phyloP scores from a whole-genome alignment of 2,888 invertebrate species.

The Ophion ellenae region DNA sequence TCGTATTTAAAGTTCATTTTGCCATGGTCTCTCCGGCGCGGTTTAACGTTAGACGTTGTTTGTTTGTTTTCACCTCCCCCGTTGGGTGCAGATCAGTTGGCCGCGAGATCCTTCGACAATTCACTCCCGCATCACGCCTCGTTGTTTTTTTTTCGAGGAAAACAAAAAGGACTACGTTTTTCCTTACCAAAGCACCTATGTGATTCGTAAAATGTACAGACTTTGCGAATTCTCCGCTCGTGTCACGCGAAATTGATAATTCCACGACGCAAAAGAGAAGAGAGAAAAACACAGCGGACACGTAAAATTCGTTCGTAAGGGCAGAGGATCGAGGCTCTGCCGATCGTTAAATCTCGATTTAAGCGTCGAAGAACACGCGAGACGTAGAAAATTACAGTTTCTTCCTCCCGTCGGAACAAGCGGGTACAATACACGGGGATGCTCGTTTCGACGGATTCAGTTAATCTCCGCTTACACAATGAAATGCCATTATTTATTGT shows the following conservation, averaged over 20 bases:
- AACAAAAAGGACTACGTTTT: slow-evolving; percentile 8
- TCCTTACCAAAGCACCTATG: slow-evolving; percentile 53
- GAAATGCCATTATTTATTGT: neutral
- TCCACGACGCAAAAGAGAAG: slow-evolving; percentile 11
- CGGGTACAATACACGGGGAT: neutral
- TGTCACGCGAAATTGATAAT: slow-evolving; percentile 3
- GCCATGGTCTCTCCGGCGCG: slow-evolving; percentile 12
- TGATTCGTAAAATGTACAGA: slow-evolving; percentile 48
- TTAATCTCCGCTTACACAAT: neutral
- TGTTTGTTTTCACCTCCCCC: slow-evolving; percentile 6
- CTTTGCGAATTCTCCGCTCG: slow-evolving; percentile 25
- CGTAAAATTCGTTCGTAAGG: neutral
- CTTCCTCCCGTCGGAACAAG: neutral
- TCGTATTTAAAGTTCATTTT: slow-evolving; percentile 40
- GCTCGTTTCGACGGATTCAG: slow-evolving; percentile 1
- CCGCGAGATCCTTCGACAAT: neutral
- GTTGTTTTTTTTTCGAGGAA: too few relatives aligned
- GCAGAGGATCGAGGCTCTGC: neutral
- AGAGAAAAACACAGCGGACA: slow-evolving; percentile 7
- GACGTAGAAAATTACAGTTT: neutral
- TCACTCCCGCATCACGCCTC: neutral
- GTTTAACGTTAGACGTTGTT: slow-evolving; percentile 18
- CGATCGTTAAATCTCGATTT: neutral
- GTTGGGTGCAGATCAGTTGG: neutral
- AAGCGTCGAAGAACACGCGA: neutral